A percentile compares a stretch with the other conserved stretches of the same genome.
Conservation (phyloP, 2,888 invertebrate species). For the Trichogramma evanescens region DNA sequence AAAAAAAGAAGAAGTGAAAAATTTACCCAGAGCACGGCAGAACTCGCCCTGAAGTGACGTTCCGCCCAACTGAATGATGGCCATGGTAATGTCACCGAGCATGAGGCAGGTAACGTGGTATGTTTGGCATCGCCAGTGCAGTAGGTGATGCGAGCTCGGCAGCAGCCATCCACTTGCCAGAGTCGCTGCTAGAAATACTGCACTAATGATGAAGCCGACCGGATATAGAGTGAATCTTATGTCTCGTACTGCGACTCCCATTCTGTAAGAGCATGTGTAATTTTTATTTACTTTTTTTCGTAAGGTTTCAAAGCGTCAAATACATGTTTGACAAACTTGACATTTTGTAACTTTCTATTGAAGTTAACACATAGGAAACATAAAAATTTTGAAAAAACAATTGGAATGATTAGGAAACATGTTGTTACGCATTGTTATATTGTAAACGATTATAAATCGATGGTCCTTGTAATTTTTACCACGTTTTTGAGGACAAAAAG, state of each 20-base stretch:
- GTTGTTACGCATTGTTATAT: too few species aligned
- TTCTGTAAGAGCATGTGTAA: constrained; percentile 19
- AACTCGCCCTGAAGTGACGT: constrained; percentile 55
- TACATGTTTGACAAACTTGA: too few species aligned
- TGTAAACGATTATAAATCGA: too few species aligned
- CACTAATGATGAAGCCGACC: constrained; percentile 71
- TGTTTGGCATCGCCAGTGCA: constrained; percentile 85
- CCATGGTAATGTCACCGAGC: constrained; percentile 72
- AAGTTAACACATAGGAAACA: too few species aligned
- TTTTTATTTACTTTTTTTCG: too few species aligned
- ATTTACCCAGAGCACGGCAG: constrained; percentile 67
- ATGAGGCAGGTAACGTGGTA: constrained; percentile 78
- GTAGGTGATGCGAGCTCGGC: constrained; percentile 75
- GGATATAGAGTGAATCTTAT: constrained; percentile 68
- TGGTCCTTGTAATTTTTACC: too few species aligned
- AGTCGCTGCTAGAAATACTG: constrained; percentile 74
- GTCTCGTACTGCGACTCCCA: constrained; percentile 36
- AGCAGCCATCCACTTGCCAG: constrained; percentile 71
- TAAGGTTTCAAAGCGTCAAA: too few species aligned
- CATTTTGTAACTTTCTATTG: too few species aligned
- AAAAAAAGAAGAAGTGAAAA: too few species aligned
- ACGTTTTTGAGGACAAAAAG: too few species aligned
- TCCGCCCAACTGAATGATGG: constrained; percentile 67
- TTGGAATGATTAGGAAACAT: too few species aligned
- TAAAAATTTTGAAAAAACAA: too few species aligned